phyloP scores from a whole-genome alignment of 1,140 invertebrate genomes.

The Drosophila pallidifrons region DNA sequence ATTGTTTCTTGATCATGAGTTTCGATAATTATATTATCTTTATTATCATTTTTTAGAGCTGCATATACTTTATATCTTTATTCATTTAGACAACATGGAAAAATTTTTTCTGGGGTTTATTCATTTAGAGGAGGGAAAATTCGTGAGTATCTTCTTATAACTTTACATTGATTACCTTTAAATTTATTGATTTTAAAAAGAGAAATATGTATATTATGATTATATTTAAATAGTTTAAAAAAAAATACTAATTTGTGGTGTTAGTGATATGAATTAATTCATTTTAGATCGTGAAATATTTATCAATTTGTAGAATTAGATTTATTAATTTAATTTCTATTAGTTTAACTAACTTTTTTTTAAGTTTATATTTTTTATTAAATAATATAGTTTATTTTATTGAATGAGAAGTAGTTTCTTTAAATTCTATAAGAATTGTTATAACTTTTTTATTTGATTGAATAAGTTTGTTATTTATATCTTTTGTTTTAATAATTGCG shows the following conservation, averaged over 20 bases:
- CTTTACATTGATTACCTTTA: conserved; percentile 88
- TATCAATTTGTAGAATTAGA: conserved; percentile 84
- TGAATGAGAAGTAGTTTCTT: conserved; percentile 85
- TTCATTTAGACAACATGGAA: conserved; percentile 87
- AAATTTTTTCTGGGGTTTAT: conserved; percentile 80
- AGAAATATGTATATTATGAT: conserved; percentile 85
- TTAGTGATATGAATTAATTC: conserved; percentile 85
- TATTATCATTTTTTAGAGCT: conserved; percentile 85
- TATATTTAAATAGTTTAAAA: conserved; percentile 87
- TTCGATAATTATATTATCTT: conserved; percentile 85
- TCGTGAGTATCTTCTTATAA: conserved; percentile 87
- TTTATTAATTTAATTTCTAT: conserved; percentile 79
- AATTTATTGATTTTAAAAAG: conserved; percentile 87
- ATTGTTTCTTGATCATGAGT: conserved; percentile 85
- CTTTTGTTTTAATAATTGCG: conserved; percentile 88
- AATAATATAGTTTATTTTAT: conserved; percentile 85
- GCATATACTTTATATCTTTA: conserved; percentile 86
- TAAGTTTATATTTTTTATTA: conserved; percentile 85
- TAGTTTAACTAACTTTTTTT: conserved; percentile 67
- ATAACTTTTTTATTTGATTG: conserved; percentile 87
- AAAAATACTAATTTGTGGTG: conserved; percentile 88
- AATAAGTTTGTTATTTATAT: conserved; percentile 87
- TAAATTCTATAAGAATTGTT: conserved; percentile 85
- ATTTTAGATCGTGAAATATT: conserved; percentile 85
- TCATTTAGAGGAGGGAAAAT: conserved; percentile 77